Evolutionary conservation across 2,888 invertebrate genomes (phyloP), one percentile per base, ranked within the genome.

Genomic region (Himalopsyche japonica): DNA sequence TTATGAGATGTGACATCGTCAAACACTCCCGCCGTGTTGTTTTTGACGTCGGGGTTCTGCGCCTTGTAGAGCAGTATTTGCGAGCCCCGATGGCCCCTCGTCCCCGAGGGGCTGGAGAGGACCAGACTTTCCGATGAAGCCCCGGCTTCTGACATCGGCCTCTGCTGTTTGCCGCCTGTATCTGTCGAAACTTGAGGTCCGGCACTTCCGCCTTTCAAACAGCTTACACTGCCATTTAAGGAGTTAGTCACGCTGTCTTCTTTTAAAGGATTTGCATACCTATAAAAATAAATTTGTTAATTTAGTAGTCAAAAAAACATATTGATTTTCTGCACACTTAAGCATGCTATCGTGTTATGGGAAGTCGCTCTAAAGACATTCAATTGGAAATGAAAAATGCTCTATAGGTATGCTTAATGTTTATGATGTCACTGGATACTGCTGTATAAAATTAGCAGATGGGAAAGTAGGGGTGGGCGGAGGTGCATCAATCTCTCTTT

Each of bases 41-140:
- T 97, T 88, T 96, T 94, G 90, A 96, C 95, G 90, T 97, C 97
- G 80, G 95, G 94, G 90, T 96, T 96, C 89, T 96, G 96, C 86
- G 97, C 95, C 91, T 97, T 97, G 91, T 96, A 96, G 87, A 96
- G 92, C 90, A 95, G 91, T 88, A 95, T 94, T 88, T 94, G 93
- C 86, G 93, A 94, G 88, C 92, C 93, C 76, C 93, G 90, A 88
- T 93, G 93, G 10, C 82, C 84, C 76, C 85, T 77, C 89, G 89
- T 87, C 88, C 89, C 88, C 87, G 85, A 64, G 87, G 88, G 37
- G 87, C 86, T 83, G 87, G 87, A 82, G 87, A 88, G 81, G 82
- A 87, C 57, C 84, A 86, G 86, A 85, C 87, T 84, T 70, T 87
- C 82, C 80, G 83, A 81, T 49, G 87, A 85, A 70, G 86, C 86